Percentiles rank a stretch among this genome's conserved stretches.
Evolutionary conservation across 2,797 vertebrate genomes (phyloP).

Genomic region (Glyptemys insculpta): DNA sequence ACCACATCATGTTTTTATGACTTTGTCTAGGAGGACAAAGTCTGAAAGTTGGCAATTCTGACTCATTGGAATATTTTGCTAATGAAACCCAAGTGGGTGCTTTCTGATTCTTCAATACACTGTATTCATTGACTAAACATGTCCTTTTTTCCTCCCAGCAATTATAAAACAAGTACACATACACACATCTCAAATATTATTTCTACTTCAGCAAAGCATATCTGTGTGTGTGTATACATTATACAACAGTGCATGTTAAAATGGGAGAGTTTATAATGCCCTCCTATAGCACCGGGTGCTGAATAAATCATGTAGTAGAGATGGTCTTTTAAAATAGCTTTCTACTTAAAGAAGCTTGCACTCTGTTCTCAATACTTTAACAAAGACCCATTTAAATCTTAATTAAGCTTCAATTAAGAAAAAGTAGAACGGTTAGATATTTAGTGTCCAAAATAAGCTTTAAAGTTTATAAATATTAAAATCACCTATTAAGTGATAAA

Average conservation of each 20-base stretch:
- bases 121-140: not conserved
- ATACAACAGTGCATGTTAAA: not conserved
- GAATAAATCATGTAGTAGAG: not conserved
- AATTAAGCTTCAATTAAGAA: not conserved
- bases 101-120: not conserved
- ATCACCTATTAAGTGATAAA: constrained; percentile 50
- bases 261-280: not conserved
- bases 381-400: not conserved
- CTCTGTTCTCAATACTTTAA: not conserved
- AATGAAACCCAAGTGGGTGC: not conserved
- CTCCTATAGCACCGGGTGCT: not conserved
- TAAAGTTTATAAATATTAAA: constrained; percentile 68
- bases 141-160: not conserved
- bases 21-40: not conserved
- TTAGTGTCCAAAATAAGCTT: not conserved
- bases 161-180: not conserved
- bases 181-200: not conserved
- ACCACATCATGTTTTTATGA: not conserved
- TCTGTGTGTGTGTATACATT: rapidly evolving
- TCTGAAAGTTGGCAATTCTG: not conserved
- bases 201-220: not conserved
- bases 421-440: not conserved
- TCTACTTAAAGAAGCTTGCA: not conserved
- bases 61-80: not conserved
- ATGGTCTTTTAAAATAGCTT: not conserved